phyloP scores from a whole-genome alignment of 2,888 invertebrate species.

The Apocheima hispidaria region DNA sequence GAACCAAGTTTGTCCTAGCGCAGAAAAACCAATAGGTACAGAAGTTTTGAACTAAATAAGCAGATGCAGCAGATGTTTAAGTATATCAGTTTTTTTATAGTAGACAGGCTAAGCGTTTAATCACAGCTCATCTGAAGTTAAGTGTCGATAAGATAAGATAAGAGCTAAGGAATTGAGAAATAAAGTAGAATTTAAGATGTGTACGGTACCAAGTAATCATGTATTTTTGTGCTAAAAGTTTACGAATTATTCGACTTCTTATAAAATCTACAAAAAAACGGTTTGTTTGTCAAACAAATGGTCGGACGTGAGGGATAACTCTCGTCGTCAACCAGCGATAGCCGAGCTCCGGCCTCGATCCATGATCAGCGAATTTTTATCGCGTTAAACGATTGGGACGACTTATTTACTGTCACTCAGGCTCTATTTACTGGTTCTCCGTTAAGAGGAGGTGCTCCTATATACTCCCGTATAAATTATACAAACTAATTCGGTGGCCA shows the following conservation, averaged over 20 bases:
- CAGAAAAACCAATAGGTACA: no score
- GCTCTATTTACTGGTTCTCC: conserved; percentile 3
- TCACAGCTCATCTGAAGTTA: no score
- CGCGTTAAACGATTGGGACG: conserved; percentile 27
- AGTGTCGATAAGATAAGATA: no score
- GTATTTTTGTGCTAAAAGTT: background rate
- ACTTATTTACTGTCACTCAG: conserved; percentile 13
- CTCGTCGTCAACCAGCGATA: conserved; percentile 7
- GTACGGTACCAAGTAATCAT: background rate
- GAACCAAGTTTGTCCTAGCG: no score
- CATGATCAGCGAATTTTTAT: conserved; percentile 27
- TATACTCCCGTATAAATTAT: background rate
- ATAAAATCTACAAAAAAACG: conserved; percentile 7
- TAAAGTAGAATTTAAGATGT: no score
- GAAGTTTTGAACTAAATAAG: no score
- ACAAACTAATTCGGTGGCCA: background rate
- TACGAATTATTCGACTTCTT: background rate
- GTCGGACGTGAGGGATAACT: conserved; percentile 16
- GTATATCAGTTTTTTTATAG: no score
- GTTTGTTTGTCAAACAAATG: conserved; percentile 27
- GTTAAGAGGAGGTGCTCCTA: background rate
- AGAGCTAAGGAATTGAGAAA: no score
- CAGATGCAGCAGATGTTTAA: no score
- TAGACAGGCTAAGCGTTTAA: no score
- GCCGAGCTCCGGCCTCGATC: conserved; percentile 1